Conservation (phyloP, 2,113 vertebrate species). For the Mastomys coucha region DNA sequence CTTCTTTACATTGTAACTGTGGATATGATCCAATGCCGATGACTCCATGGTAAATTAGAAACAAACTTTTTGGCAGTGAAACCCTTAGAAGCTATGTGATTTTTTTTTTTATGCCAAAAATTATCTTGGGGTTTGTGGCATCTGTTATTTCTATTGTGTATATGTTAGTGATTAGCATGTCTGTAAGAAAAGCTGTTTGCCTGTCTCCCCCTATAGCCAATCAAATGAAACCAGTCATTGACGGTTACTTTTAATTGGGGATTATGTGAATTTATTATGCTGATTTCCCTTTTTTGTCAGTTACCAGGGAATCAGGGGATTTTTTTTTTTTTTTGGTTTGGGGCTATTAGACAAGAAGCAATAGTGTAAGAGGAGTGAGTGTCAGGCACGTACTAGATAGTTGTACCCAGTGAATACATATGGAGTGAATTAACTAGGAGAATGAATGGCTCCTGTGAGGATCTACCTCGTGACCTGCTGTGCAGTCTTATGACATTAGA, state of each 20-base stretch:
- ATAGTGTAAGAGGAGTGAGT: not conserved
- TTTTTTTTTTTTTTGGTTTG: conserved; percentile 3
- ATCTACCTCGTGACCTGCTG: not conserved
- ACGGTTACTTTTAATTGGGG: conserved; percentile 35
- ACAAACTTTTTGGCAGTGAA: conserved; percentile 5
- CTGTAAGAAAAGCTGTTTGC: conserved; percentile 2
- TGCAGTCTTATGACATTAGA: conserved; percentile 8
- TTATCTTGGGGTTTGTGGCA: conserved; percentile 2
- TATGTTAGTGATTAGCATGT: not conserved
- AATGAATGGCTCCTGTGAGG: not conserved
- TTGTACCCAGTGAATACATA: not conserved
- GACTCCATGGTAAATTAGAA: conserved; percentile 43
- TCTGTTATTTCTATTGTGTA: not conserved
- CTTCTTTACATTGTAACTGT: not conserved
- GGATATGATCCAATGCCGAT: not conserved
- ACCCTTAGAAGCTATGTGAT: not conserved
- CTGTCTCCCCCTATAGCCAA: not conserved
- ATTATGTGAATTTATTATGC: conserved; percentile 17
- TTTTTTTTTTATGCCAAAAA: conserved; percentile 25
- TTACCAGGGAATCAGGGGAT: not conserved
- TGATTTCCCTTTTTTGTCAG: not conserved
- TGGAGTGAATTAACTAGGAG: not conserved
- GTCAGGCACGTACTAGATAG: not conserved
- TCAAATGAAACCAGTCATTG: conserved; percentile 21
- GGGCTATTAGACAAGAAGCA: not conserved